Evolutionary conservation across 1,140 invertebrate genomes (phyloP).

Genomic region (Halotydeus destructor): DNA sequence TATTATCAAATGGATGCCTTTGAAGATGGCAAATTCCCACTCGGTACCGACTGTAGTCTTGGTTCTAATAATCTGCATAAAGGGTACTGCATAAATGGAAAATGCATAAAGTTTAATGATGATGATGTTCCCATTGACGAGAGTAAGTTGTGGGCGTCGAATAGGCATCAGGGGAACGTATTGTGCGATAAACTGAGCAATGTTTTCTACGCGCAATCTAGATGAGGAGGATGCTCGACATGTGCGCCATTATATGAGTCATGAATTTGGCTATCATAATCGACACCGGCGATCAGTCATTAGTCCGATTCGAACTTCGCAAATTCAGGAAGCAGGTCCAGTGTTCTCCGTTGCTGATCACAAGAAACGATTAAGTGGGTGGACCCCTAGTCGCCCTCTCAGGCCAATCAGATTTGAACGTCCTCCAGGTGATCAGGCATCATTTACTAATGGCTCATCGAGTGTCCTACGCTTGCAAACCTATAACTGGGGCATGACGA

Average conservation of each 20-base stretch:
- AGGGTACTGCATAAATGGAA: constrained; percentile 18
- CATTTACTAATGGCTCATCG: no score
- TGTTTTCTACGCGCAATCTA: constrained; percentile 9
- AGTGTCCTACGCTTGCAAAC: constrained; percentile 9
- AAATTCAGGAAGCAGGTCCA: no score
- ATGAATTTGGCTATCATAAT: background rate
- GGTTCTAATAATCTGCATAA: constrained; percentile 4
- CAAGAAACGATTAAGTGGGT: no score
- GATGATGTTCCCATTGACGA: constrained; percentile 6
- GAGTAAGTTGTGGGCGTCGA: constrained; percentile 6
- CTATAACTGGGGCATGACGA: constrained; percentile 4
- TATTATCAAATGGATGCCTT: constrained; percentile 20
- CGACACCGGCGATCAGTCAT: background rate
- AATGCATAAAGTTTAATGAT: constrained; percentile 14
- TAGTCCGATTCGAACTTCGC: no score
- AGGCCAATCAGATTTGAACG: no score
- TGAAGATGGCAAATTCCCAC: constrained; percentile 19
- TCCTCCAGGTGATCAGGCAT: no score
- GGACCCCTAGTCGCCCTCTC: no score
- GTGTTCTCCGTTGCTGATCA: no score
- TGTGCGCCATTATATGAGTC: background rate
- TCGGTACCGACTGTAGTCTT: constrained; percentile 18
- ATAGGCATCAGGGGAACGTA: no score
- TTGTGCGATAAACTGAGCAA: background rate
- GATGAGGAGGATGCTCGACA: constrained; percentile 8